Evolutionary conservation across 2,888 invertebrate species (phyloP).

Genomic region (Caenorhabditis afra): DNA sequence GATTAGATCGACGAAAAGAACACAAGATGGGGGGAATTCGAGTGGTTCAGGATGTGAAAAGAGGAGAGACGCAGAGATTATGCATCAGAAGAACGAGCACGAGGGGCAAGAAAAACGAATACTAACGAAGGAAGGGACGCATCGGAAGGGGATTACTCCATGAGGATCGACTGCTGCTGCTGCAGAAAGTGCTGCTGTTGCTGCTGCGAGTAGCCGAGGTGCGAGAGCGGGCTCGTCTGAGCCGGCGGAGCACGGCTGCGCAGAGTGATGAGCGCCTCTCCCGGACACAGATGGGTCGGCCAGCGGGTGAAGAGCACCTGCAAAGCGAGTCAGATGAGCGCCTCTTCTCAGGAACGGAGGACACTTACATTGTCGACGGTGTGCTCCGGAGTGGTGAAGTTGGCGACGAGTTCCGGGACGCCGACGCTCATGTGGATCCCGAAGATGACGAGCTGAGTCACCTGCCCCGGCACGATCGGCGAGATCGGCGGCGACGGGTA

Average conservation of each 20-base stretch:
- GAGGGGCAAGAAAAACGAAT: constrained; percentile 37
- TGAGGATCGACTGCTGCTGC: constrained; percentile 43
- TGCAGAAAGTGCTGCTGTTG: constrained; percentile 24
- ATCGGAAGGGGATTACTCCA: constrained; percentile 24
- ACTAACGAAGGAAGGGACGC: constrained; percentile 10
- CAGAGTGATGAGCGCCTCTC: constrained; percentile 67
- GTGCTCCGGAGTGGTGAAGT: constrained; percentile 64
- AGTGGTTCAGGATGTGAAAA: constrained; percentile 3
- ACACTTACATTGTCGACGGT: constrained; percentile 63
- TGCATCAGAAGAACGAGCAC: constrained; percentile 20
- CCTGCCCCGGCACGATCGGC: constrained; percentile 68
- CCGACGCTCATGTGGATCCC: constrained; percentile 61
- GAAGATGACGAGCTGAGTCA: constrained; percentile 63
- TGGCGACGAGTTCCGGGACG: constrained; percentile 64
- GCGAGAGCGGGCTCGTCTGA: constrained; percentile 35
- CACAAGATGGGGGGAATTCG: not conserved
- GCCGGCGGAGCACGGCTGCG: constrained; percentile 56
- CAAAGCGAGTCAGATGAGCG: too few relatives aligned
- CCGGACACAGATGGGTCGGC: constrained; percentile 56
- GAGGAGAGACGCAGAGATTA: constrained; percentile 27
- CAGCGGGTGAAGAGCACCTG: constrained; percentile 69
- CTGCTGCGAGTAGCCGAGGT: constrained; percentile 11
- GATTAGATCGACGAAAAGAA: constrained; percentile 11
- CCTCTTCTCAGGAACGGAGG: too few relatives aligned
- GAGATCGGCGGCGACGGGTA: constrained; percentile 74